phyloP scores from a whole-genome alignment of 1,140 invertebrate genomes.

The Mya arenaria region DNA sequence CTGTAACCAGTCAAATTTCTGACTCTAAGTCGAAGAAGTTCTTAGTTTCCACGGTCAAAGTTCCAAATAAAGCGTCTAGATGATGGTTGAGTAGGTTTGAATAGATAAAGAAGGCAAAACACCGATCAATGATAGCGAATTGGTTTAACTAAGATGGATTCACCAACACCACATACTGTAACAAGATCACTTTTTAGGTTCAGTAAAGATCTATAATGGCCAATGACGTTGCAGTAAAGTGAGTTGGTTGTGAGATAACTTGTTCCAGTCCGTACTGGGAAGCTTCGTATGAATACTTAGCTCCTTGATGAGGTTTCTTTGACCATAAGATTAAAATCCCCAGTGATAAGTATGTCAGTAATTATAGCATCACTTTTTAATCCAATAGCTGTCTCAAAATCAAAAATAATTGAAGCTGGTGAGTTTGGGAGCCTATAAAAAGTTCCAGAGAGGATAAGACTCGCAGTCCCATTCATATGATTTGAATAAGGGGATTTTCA shows the following conservation, averaged over 20 bases:
- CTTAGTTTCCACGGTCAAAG: background rate
- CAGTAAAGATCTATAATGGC: too few relatives aligned
- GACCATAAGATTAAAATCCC: background rate
- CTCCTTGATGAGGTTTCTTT: background rate
- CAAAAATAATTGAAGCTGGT: background rate
- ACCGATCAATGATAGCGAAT: too few relatives aligned
- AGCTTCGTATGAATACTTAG: background rate
- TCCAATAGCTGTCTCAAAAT: background rate
- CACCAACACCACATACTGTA: too few relatives aligned
- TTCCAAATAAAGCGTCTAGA: background rate
- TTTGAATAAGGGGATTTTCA: background rate
- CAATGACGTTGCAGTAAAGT: too few relatives aligned
- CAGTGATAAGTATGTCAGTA: background rate
- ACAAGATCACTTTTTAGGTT: too few relatives aligned
- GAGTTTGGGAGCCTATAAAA: background rate
- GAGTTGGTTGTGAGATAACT: too few relatives aligned
- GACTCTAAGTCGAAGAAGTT: background rate
- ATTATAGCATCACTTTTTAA: background rate
- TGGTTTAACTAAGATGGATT: too few relatives aligned
- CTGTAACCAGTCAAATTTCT: too few relatives aligned
- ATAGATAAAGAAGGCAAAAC: too few relatives aligned
- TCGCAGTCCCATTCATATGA: background rate
- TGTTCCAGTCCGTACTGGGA: background rate
- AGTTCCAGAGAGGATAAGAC: background rate
- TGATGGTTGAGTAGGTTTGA: too few relatives aligned